Evolutionary conservation across 1,140 invertebrate genomes (phyloP), one percentile per base, ranked within the genome.

Genomic region (Lepidurus arcticus): DNA sequence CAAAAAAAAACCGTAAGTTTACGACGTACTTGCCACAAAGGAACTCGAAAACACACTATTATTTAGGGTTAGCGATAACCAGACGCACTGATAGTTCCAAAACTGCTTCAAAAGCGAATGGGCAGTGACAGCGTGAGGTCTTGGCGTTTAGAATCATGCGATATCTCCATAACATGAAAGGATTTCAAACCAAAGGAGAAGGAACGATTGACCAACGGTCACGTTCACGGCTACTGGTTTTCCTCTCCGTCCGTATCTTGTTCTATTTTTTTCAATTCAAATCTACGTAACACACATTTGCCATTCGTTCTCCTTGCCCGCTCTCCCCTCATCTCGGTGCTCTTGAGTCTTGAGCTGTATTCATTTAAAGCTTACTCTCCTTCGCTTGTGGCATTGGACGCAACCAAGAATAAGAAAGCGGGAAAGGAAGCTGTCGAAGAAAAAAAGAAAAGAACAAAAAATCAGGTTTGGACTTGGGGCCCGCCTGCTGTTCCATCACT

Each of bases 161-260:
- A 8, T 65, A 65, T 65, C 8, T 65, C 53, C 16, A 65, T 65
- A 65, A 65, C 53, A 65, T 65, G n/a, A 65, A 65, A 65, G 53
- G 53, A 65, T 65, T 65, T 65, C 53, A 65, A 65, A 65, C 53
- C 16, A 21, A 47, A 65, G 53, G 53, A 65, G 53, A 21, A 21
- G 21, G 8, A 65, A 65, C 53, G 53, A 65, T 65, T 65, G 53
- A 65, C 53, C 53, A 65, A 65, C 53, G 53, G 53, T 65, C 53
- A 65, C 53, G 53, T 65, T 65, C 53, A 65, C 9, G 53, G 53
- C 53, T 65, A 65, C 53, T 65, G 53, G 53, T 65, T 65, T 65
- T 65, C 53, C 53, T 65, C 13, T 21, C 53, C 21, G 8, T 16
- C 53, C 53, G 16, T 65, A 65, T 65, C 53, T 65, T 65, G 47